Percentiles rank a stretch among this genome's conserved stretches.
These are phyloP conservation scores for Pluvialis apricaria DNA, from an alignment of 2,113 vertebrate species.

Conservation along the genomic window DNA sequence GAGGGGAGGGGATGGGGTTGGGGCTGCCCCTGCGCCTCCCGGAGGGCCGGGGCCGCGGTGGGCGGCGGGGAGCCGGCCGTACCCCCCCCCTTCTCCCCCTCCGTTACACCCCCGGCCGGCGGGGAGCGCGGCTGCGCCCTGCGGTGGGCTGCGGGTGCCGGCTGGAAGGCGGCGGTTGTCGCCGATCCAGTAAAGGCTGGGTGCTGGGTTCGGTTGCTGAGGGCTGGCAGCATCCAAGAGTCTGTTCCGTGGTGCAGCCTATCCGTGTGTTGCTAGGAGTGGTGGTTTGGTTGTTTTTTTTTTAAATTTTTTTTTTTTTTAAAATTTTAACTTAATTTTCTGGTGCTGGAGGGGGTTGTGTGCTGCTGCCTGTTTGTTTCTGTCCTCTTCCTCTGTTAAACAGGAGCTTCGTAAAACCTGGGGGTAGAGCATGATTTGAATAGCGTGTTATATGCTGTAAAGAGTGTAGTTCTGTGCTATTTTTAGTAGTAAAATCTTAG, in stretches of 20 bases:
- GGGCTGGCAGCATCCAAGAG: accelerated
- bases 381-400: background rate
- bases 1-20: too few species aligned
- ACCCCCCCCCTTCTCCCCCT: too few species aligned
- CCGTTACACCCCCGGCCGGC: too few species aligned
- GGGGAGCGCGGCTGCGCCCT: background rate
- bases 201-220: background rate
- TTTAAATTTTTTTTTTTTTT: background rate
- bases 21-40: too few species aligned
- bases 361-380: background rate
- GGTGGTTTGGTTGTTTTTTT: too few species aligned
- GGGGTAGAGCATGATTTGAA: too few species aligned
- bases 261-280: too few species aligned
- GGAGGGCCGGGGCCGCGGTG: too few species aligned
- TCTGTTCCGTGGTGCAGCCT: too few species aligned
- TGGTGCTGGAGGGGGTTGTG: background rate
- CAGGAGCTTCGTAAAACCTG: background rate
- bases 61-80: too few species aligned
- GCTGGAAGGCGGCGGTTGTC: background rate
- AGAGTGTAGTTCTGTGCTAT: background rate
- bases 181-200: accelerated
- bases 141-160: background rate
- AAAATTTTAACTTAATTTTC: too few species aligned
- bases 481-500: background rate
- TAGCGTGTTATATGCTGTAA: background rate